phyloP scores from a whole-genome alignment of 1,140 invertebrate species.

The Probaryconus sp. region DNA sequence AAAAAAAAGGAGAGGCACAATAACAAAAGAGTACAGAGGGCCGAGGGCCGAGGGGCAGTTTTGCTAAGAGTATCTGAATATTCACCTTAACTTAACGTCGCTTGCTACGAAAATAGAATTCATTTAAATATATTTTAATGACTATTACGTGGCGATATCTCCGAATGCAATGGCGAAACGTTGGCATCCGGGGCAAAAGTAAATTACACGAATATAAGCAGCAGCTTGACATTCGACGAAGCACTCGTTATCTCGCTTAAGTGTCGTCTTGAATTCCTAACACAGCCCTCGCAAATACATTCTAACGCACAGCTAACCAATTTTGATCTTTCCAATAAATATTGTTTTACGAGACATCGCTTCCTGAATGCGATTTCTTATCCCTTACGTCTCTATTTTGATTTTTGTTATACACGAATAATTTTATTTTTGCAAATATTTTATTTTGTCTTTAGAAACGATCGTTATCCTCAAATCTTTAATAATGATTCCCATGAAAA shows the following conservation, averaged over 20 bases:
- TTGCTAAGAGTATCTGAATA: constrained; percentile 46
- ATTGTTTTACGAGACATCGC: constrained; percentile 5
- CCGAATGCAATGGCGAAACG: constrained; percentile 17
- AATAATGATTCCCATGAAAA: too few species aligned
- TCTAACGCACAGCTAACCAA: constrained; percentile 34
- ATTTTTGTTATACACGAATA: too few species aligned
- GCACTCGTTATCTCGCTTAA: constrained; percentile 54
- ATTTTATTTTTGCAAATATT: too few species aligned
- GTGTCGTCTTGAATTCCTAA: constrained; percentile 54
- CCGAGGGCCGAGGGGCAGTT: neutral
- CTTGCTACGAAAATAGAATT: constrained; percentile 42
- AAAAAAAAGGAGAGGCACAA: neutral
- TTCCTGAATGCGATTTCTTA: too few species aligned
- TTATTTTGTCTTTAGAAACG: too few species aligned
- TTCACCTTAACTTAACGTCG: constrained; percentile 46
- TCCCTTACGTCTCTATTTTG: too few species aligned
- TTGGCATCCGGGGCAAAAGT: constrained; percentile 21
- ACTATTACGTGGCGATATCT: constrained; percentile 45
- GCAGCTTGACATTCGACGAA: constrained; percentile 42
- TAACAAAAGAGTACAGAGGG: neutral
- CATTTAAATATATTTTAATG: constrained; percentile 61
- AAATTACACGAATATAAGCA: constrained; percentile 51
- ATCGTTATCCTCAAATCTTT: too few species aligned
- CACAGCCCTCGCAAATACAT: constrained; percentile 28
- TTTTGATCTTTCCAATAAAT: constrained; percentile 34